Base-by-base conservation (phyloP, 2,888 invertebrate genomes). In the Caenorhabditis sp. region DNA sequence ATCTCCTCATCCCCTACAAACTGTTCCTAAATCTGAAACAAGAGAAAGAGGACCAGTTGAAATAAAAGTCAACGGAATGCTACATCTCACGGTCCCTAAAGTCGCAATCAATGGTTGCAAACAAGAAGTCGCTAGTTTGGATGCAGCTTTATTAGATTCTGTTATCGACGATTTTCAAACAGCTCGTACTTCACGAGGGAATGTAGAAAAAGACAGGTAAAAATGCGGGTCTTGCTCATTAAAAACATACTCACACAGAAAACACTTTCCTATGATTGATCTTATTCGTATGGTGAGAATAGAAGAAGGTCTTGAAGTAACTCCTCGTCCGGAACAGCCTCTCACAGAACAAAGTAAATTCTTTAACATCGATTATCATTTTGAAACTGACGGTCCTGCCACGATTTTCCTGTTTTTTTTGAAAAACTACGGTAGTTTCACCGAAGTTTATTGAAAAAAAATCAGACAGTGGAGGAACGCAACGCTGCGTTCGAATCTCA, bases 281-380 rank as follows among this genome's bases (percentile, higher is more conserved):
- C 56, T 82, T 8, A 77, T 82, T 4, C 76, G 77, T 37, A 71
- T 67, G 50, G 62, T 71, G 22, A 60, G 81, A 67, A 77, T 82
- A 24, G 81, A 82, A 40, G 81, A 82, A 56, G 81, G 81, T 15
- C 67, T 82, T 5, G 71, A 71, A 37, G 77, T 82, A n/a, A 82
- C 81, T 15, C 71, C 81, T 1, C 65, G 77, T 26, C n/a, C 58
- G 9, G 13, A 40, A 2, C 6, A 40, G 6, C 32, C 9, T 6
- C 4, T 32, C 32, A 2, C 9, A 40, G 40, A 40, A 40, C 40
- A 47, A 65, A 55, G 64, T 64, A 72, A 72, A 56, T 13, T 13
- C 9, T 32, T 32, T 40, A 40, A 11, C 40, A 40, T 13, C 2
- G 2, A 40, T 20, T 61, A n/a, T 13, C 22, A 15, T 24, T 13